These are phyloP conservation scores for Ptychoptera contaminata DNA, from an alignment of 2,888 invertebrate genomes.

Conservation along the genomic window DNA sequence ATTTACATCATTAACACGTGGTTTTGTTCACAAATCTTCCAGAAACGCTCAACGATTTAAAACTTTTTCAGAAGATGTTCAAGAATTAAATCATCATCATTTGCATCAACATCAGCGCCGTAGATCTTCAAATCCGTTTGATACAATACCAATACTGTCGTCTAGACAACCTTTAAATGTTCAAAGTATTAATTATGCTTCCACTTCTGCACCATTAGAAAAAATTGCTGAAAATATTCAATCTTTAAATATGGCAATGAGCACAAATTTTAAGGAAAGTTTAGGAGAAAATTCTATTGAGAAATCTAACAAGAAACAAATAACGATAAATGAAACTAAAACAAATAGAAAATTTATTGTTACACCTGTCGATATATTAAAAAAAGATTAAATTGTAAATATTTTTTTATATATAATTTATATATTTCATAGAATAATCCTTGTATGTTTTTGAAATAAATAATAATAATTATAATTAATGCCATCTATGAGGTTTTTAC, in stretches of 20 bases:
- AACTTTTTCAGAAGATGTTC: too few relatives aligned
- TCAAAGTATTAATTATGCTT: conserved; percentile 6
- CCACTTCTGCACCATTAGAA: conserved; percentile 4
- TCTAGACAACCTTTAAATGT: background rate
- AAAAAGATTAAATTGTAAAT: too few relatives aligned
- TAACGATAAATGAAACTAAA: background rate
- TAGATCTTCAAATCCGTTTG: background rate
- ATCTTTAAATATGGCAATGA: conserved; percentile 3
- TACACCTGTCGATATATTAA: conserved; percentile 11
- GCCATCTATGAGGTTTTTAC: too few relatives aligned
- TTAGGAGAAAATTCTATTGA: background rate
- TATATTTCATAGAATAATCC: too few relatives aligned
- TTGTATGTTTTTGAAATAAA: too few relatives aligned
- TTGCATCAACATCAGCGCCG: background rate
- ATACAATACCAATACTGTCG: background rate
- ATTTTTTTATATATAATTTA: too few relatives aligned
- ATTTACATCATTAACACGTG: background rate
- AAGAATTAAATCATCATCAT: conserved; percentile 8
- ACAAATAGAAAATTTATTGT: conserved; percentile 14
- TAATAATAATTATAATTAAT: too few relatives aligned
- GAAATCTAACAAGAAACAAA: background rate
- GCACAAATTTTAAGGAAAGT: conserved; percentile 7
- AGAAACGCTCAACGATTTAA: too few relatives aligned
- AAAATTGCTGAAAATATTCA: conserved; percentile 5
- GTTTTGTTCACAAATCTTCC: background rate